A percentile compares a stretch with the other conserved stretches of the same genome.
Evolutionary conservation across 1,140 invertebrate species (phyloP).

Genomic region (Conopomorpha cramerella): DNA sequence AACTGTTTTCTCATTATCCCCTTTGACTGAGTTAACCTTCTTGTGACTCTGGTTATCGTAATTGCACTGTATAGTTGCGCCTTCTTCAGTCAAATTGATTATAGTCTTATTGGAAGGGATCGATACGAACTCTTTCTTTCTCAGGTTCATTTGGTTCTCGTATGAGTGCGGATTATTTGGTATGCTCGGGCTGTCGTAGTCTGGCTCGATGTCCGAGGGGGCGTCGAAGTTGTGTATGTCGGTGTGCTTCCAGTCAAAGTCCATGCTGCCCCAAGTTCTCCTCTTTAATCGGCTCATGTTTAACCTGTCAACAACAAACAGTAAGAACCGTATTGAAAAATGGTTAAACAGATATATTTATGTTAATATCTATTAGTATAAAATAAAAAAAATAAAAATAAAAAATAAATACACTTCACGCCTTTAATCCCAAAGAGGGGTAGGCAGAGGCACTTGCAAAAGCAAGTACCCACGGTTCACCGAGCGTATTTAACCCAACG

Average conservation of each 20-base stretch:
- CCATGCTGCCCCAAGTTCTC: conserved; percentile 47
- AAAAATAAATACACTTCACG: no score
- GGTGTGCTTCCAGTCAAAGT: conserved; percentile 45
- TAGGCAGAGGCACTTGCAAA: no score
- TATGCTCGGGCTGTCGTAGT: conserved; percentile 54
- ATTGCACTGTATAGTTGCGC: conserved; percentile 68
- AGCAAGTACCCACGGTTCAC: no score
- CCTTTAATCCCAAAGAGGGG: no score
- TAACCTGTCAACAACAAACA: no score
- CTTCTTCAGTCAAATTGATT: conserved; percentile 70
- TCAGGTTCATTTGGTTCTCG: conserved; percentile 38
- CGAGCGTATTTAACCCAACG: no score
- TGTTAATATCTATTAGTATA: no score
- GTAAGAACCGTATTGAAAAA: no score
- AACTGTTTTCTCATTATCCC: conserved; percentile 63
- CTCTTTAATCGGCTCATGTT: conserved; percentile 45
- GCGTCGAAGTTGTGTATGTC: conserved; percentile 48
- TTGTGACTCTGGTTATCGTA: conserved; percentile 40
- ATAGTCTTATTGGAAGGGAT: conserved; percentile 65
- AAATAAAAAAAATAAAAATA: no score
- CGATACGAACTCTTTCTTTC: conserved; percentile 33
- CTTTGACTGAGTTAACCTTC: conserved; percentile 22
- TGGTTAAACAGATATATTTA: no score
- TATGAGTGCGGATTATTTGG: conserved; percentile 56
- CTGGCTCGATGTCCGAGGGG: conserved; percentile 50